Conservation (phyloP, 2,888 invertebrate genomes). For the Lagria hirta region DNA sequence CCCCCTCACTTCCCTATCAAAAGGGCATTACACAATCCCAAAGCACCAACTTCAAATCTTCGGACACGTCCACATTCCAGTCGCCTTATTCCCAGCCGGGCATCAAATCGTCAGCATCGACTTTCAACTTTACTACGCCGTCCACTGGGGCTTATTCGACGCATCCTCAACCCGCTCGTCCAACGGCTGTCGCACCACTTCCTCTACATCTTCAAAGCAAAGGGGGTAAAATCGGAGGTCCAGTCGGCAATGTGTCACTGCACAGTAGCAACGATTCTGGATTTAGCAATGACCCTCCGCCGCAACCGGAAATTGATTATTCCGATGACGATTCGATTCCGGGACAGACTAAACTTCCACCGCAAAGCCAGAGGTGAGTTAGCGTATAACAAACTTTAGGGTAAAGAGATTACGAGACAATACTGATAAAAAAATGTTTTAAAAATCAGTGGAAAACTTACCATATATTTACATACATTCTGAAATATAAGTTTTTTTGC, state of each 20-base stretch:
- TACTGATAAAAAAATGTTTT: too few species aligned
- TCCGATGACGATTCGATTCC: conserved; percentile 81
- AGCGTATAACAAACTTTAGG: too few species aligned
- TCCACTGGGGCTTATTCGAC: conserved; percentile 49
- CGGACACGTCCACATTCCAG: conserved; percentile 45
- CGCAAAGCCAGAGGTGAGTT: too few species aligned
- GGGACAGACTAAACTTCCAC: conserved; percentile 61
- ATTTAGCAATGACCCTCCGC: conserved; percentile 84
- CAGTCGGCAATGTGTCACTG: conserved; percentile 73
- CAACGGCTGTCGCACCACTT: conserved; percentile 50
- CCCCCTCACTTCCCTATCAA: conserved; percentile 56
- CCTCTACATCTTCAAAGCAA: conserved; percentile 49
- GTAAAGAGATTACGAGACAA: too few species aligned
- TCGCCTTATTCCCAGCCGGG: conserved; percentile 54
- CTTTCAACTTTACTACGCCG: conserved; percentile 56
- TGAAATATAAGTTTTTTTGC: too few species aligned
- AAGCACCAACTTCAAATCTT: conserved; percentile 58
- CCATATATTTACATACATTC: too few species aligned
- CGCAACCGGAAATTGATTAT: conserved; percentile 87
- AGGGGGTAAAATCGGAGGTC: conserved; percentile 50
- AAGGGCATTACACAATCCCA: conserved; percentile 55
- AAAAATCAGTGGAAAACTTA: too few species aligned
- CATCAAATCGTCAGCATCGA: conserved; percentile 61
- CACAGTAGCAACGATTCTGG: conserved; percentile 92
- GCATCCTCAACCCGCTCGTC: conserved; percentile 50